These are phyloP conservation scores for Desmodus rotundus DNA, from an alignment of 2,113 vertebrate genomes.

Conservation along the genomic window DNA sequence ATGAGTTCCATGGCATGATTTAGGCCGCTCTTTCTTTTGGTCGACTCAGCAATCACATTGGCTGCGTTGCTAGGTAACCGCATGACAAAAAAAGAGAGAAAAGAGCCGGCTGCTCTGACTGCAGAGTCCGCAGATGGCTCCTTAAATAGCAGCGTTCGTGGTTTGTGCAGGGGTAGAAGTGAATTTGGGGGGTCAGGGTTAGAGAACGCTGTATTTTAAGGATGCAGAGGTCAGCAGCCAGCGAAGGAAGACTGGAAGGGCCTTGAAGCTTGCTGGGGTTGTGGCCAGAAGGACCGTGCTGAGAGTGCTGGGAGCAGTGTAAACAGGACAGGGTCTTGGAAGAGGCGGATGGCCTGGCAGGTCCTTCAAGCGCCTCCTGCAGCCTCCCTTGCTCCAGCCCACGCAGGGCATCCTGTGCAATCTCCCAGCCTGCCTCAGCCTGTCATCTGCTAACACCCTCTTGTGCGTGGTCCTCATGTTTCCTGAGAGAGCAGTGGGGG, in stretches of 20 bases:
- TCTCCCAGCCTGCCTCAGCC: not conserved
- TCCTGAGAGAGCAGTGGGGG: not conserved
- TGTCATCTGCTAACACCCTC: not conserved
- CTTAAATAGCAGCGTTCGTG: conserved; percentile 79
- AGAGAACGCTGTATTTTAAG: conserved; percentile 71
- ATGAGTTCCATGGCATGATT: conserved; percentile 70
- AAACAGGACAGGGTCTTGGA: not conserved
- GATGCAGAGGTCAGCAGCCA: conserved; percentile 70
- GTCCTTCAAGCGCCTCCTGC: not conserved
- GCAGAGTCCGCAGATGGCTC: conserved; percentile 74
- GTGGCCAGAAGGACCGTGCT: not conserved
- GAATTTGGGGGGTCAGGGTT: conserved; percentile 57
- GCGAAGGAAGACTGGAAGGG: not conserved
- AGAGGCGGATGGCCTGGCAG: not conserved
- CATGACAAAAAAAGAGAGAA: conserved; percentile 62
- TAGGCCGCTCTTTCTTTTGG: conserved; percentile 73
- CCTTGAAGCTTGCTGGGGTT: not conserved
- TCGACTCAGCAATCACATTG: conserved; percentile 76
- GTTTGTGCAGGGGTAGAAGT: not conserved
- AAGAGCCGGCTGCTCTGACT: not conserved
- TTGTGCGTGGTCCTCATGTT: not conserved
- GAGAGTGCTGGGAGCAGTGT: not conserved
- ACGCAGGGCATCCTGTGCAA: fast-evolving
- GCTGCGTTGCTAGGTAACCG: conserved; percentile 83
- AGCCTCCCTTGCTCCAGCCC: not conserved